These are phyloP conservation scores for Characodon lateralis DNA, from an alignment of 2,797 vertebrate genomes.

Conservation along the genomic window DNA sequence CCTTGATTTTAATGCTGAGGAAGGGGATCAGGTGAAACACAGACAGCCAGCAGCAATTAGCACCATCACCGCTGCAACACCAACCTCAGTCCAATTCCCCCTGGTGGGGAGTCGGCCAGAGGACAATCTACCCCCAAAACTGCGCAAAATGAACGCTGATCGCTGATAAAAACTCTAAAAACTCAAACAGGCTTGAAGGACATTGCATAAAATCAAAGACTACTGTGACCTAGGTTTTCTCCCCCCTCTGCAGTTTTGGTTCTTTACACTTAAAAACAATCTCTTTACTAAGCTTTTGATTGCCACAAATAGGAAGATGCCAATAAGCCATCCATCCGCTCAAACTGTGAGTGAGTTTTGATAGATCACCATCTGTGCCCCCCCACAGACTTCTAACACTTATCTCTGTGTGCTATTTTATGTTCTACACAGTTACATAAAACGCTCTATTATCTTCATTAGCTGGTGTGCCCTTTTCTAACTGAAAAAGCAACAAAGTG, in stretches of 20 bases:
- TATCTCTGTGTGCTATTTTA: conserved; percentile 39
- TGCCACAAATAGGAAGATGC: conserved; percentile 61
- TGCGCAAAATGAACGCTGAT: conserved; percentile 82
- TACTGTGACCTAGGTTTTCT: conserved; percentile 54
- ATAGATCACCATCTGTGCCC: conserved; percentile 76
- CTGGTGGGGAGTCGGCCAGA: conserved; percentile 70
- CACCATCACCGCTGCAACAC: conserved; percentile 35
- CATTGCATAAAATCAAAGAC: conserved; percentile 63
- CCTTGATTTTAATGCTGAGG: conserved; percentile 70
- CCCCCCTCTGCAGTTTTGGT: conserved; percentile 34
- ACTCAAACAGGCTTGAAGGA: conserved; percentile 59
- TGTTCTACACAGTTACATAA: conserved; percentile 42
- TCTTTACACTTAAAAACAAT: conserved; percentile 49
- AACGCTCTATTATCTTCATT: conserved; percentile 28
- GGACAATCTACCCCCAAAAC: conserved; percentile 83
- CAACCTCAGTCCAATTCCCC: conserved; percentile 51
- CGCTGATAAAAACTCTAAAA: conserved; percentile 61
- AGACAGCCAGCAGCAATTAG: conserved; percentile 51
- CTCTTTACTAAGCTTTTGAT: conserved; percentile 54
- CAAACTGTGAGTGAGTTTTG: conserved; percentile 76
- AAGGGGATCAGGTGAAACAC: conserved; percentile 71
- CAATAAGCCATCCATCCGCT: conserved; percentile 77
- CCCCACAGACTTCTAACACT: conserved; percentile 54
- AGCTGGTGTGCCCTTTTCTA: conserved; percentile 13
- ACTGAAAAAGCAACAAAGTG: conserved; percentile 41